Conservation (phyloP, 2,113 vertebrate genomes). For the Hipposideros armiger region DNA sequence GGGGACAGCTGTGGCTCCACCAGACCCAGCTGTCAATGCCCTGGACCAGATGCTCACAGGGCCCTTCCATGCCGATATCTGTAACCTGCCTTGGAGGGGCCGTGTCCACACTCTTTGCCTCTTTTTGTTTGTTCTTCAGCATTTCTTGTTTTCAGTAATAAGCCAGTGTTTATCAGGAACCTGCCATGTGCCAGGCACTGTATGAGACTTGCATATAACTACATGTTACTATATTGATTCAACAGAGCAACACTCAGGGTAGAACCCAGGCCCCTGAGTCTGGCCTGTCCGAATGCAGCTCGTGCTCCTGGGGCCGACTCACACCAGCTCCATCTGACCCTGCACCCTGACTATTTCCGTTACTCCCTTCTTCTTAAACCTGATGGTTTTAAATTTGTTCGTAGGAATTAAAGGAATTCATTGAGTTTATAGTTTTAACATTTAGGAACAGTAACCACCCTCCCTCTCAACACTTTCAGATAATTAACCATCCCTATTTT, state of each 20-base stretch:
- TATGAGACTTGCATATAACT: fast-evolving
- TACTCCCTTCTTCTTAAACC: background rate
- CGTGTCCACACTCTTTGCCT: background rate
- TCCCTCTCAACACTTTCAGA: fast-evolving
- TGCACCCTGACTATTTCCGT: fast-evolving
- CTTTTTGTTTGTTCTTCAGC: too few relatives aligned
- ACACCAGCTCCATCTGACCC: too few relatives aligned
- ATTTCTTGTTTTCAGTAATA: background rate
- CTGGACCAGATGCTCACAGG: background rate
- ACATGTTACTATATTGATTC: fast-evolving
- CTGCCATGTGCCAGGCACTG: fast-evolving
- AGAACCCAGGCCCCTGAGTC: background rate
- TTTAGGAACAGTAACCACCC: fast-evolving
- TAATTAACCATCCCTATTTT: fast-evolving
- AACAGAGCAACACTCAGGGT: fast-evolving
- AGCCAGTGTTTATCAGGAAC: background rate
- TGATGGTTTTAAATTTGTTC: too few relatives aligned
- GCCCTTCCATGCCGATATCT: fast-evolving
- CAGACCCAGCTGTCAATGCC: background rate
- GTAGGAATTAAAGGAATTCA: too few relatives aligned
- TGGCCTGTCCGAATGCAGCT: background rate
- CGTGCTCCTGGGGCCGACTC: background rate
- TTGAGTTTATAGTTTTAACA: background rate
- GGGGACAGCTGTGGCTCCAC: background rate
- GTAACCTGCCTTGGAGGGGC: too few relatives aligned